phyloP scores from a whole-genome alignment of 2,113 vertebrate species.

The Enhydra lutris region DNA sequence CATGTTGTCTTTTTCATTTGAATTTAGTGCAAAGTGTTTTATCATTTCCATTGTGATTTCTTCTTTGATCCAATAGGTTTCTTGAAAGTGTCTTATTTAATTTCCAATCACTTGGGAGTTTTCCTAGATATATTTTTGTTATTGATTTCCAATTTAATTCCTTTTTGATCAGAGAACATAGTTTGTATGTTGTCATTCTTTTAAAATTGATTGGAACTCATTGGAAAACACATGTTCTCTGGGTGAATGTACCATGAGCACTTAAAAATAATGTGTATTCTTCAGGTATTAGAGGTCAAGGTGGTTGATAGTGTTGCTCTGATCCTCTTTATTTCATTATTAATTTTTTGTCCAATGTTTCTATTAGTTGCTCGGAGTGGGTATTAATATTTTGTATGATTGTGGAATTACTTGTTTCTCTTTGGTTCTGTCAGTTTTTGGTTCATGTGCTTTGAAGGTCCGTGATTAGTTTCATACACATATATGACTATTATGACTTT shows the following conservation, averaged over 20 bases:
- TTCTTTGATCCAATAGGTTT: neutral
- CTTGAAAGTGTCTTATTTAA: neutral
- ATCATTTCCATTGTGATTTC: neutral
- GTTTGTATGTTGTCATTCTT: neutral
- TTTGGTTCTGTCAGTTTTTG: neutral
- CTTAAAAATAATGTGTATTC: neutral
- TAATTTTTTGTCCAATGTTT: neutral
- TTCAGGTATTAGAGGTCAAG: neutral
- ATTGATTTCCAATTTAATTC: neutral
- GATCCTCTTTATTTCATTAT: neutral
- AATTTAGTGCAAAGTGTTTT: neutral
- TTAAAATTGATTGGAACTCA: neutral
- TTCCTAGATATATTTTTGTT: neutral
- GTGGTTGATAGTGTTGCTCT: neutral
- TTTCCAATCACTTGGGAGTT: neutral
- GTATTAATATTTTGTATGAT: neutral
- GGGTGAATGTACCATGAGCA: neutral
- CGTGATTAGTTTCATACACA: neutral
- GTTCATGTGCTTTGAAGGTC: neutral
- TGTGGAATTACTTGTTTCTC: neutral
- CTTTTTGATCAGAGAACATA: neutral
- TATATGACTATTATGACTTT: neutral
- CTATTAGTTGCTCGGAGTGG: neutral
- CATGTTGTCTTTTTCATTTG: neutral
- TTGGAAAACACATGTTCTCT: neutral